A percentile compares a stretch with the other conserved stretches of the same genome.
phyloP scores from a whole-genome alignment of 2,797 vertebrate species.

The Alectoris magna region DNA sequence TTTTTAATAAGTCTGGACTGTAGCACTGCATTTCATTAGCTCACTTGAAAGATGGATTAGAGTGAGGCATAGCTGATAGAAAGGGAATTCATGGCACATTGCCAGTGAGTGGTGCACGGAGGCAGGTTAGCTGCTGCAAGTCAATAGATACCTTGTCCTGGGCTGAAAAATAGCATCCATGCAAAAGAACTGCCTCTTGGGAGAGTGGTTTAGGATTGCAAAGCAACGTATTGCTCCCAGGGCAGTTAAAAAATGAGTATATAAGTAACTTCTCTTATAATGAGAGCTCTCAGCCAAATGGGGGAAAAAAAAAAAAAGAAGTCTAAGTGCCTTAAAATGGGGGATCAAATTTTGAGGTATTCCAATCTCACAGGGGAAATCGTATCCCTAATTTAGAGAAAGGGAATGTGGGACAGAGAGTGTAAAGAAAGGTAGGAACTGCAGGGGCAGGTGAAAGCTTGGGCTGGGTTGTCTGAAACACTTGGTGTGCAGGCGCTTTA shows the following conservation, averaged over 20 bases:
- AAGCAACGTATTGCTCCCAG: not conserved
- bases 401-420: not conserved
- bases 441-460: not conserved
- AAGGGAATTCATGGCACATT: not conserved
- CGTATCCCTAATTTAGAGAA: not conserved
- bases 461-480: not conserved
- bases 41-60: slow-evolving; percentile 57
- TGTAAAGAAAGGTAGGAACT: not conserved
- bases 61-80: not conserved
- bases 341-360: not conserved
- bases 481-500: not conserved
- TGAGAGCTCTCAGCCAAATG: not conserved
- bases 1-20: not conserved
- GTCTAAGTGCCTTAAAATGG: accelerated
- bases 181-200: not conserved
- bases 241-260: not conserved
- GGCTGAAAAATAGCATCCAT: not conserved
- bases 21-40: slow-evolving; percentile 31
- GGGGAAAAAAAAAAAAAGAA: not conserved
- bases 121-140: not conserved
- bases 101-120: not conserved
- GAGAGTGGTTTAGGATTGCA: not conserved
- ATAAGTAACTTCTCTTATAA: not conserved
- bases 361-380: not conserved
- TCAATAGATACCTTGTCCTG: not conserved